phyloP scores from a whole-genome alignment of 2,797 vertebrate genomes.

The Esox masquinongy region DNA sequence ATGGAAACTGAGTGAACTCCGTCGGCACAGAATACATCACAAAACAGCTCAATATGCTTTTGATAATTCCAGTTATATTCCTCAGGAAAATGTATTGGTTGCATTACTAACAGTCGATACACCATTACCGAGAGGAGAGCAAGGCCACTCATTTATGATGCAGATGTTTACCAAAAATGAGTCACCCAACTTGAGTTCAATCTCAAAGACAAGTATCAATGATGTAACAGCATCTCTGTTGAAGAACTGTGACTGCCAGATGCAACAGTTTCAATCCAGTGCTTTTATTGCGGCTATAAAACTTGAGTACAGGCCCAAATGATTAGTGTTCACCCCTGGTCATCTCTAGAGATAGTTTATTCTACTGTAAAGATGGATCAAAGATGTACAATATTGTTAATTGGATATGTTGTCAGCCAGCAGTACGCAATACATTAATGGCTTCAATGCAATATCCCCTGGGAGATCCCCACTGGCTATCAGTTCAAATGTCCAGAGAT shows the following conservation, averaged over 20 bases:
- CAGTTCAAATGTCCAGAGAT: neutral
- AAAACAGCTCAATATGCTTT: constrained; percentile 62
- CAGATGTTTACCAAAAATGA: constrained; percentile 81
- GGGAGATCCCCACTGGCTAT: neutral
- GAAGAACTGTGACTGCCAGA: constrained; percentile 65
- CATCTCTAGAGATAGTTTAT: constrained; percentile 51
- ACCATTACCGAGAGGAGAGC: constrained; percentile 62
- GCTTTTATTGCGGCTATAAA: constrained; percentile 72
- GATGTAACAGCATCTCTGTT: constrained; percentile 67
- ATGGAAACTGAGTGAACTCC: constrained; percentile 50
- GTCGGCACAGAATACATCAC: constrained; percentile 49
- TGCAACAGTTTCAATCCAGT: constrained; percentile 65
- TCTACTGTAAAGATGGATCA: neutral
- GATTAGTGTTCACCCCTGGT: constrained; percentile 64
- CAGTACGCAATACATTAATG: neutral
- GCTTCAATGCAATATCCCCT: neutral
- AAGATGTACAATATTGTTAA: neutral
- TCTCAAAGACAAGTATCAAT: constrained; percentile 51
- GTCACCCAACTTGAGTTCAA: constrained; percentile 59
- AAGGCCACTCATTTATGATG: constrained; percentile 74
- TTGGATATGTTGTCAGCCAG: too few relatives aligned
- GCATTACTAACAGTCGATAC: constrained; percentile 73
- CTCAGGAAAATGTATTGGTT: constrained; percentile 47
- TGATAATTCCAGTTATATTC: constrained; percentile 61
- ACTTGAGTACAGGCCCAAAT: constrained; percentile 48